Conservation (phyloP, 64 coral and sea anemone genomes). For the Porites lutea region DNA sequence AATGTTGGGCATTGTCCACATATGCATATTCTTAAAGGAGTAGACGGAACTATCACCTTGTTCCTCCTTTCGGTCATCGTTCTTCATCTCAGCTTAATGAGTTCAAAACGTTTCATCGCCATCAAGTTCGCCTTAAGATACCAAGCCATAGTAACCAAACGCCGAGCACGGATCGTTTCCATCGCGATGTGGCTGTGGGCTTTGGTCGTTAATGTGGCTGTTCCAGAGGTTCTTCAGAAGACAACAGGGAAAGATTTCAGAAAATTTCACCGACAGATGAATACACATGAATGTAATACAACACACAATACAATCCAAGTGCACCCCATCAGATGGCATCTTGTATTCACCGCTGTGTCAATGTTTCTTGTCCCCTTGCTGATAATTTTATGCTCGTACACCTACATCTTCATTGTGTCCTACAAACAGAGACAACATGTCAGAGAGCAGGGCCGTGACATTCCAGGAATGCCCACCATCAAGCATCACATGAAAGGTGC, state of each 20-base stretch:
- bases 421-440: not conserved
- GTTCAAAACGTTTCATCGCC: not conserved
- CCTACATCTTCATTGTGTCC: not conserved
- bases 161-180: not conserved
- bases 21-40: not conserved
- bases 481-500: constrained; percentile 8
- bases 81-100: constrained; percentile 12
- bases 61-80: not conserved
- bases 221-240: not conserved
- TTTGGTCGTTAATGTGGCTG: not conserved
- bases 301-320: no score
- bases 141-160: not conserved
- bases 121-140: not conserved
- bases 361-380: not conserved
- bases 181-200: constrained; percentile 3
- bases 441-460: not conserved
- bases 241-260: not conserved
- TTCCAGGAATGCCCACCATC: not conserved
- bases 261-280: not conserved
- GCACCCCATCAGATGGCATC: not conserved
- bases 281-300: not conserved
- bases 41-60: not conserved
- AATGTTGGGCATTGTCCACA: not conserved
- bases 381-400: not conserved
- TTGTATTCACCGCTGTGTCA: not conserved